phyloP scores from a whole-genome alignment of 1,140 invertebrate species.

The Drosophila teissieri region DNA sequence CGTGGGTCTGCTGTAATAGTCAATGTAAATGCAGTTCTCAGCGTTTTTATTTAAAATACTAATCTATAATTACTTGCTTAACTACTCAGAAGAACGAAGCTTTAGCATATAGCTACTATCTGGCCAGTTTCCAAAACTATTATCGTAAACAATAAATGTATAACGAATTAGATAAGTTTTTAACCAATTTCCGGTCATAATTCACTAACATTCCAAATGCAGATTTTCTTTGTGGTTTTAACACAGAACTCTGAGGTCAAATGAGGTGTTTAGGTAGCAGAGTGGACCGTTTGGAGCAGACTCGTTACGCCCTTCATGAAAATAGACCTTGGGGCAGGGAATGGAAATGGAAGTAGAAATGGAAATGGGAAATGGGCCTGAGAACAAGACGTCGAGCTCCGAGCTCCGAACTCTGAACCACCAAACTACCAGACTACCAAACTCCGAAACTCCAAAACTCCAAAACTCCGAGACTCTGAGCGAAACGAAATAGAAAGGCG shows the following conservation, averaged over 20 bases:
- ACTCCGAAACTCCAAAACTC: not conserved
- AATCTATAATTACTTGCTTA: too few relatives aligned
- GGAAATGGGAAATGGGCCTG: not conserved
- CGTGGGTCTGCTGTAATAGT: not conserved
- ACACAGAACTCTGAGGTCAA: not conserved
- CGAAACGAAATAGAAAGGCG: slow-evolving; percentile 59
- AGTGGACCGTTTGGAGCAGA: slow-evolving; percentile 1
- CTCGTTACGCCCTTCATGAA: slow-evolving; percentile 30
- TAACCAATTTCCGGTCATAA: too few relatives aligned
- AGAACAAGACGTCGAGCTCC: not conserved
- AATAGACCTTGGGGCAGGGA: slow-evolving; percentile 37
- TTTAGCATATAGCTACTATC: too few relatives aligned
- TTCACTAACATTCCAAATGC: not conserved
- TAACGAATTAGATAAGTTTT: too few relatives aligned
- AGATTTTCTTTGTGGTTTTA: not conserved
- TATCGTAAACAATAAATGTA: too few relatives aligned
- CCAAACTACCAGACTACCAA: too few relatives aligned
- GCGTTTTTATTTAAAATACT: too few relatives aligned
- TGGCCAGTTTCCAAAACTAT: too few relatives aligned
- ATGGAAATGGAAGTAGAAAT: slow-evolving; percentile 28
- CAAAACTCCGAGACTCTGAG: not conserved
- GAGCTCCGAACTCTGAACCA: not conserved
- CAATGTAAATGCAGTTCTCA: too few relatives aligned
- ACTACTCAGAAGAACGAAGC: too few relatives aligned
- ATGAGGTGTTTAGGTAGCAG: not conserved